A percentile compares a stretch with the other conserved stretches of the same genome.
Conservation (phyloP, 2,888 invertebrate species). For the Xestoiulus laeticollis region DNA sequence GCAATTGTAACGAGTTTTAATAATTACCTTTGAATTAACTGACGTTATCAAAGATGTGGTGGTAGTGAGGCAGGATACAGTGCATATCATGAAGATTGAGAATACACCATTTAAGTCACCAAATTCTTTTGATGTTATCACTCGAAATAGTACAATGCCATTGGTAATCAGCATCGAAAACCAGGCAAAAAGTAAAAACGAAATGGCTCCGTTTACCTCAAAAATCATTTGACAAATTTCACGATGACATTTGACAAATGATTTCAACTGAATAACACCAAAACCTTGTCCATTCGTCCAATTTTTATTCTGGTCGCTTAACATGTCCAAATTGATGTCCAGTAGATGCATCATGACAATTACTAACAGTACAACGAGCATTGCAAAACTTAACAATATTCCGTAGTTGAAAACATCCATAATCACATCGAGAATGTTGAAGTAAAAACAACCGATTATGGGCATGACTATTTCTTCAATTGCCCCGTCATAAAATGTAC, state of each 20-base stretch:
- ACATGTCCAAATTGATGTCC: neutral
- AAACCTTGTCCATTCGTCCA: neutral
- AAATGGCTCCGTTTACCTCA: neutral
- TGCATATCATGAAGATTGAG: neutral
- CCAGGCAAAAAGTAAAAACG: neutral
- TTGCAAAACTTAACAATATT: neutral
- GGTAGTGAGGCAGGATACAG: neutral
- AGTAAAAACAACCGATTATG: neutral
- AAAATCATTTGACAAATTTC: neutral
- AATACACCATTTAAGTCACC: neutral
- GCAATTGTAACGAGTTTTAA: too few species aligned
- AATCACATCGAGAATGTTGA: neutral
- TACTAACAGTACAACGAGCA: neutral
- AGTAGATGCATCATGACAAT: neutral
- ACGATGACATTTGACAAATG: neutral
- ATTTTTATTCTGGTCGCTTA: neutral
- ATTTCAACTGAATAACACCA: neutral
- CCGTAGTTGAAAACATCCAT: slow-evolving; percentile 12
- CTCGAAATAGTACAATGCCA: neutral
- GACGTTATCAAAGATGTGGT: neutral
- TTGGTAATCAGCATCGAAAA: neutral
- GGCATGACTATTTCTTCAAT: neutral
- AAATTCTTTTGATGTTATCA: neutral
- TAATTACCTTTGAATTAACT: neutral
- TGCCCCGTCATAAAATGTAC: neutral